Evolutionary conservation across 2,888 invertebrate species (phyloP).

Genomic region (Conus canariensis): DNA sequence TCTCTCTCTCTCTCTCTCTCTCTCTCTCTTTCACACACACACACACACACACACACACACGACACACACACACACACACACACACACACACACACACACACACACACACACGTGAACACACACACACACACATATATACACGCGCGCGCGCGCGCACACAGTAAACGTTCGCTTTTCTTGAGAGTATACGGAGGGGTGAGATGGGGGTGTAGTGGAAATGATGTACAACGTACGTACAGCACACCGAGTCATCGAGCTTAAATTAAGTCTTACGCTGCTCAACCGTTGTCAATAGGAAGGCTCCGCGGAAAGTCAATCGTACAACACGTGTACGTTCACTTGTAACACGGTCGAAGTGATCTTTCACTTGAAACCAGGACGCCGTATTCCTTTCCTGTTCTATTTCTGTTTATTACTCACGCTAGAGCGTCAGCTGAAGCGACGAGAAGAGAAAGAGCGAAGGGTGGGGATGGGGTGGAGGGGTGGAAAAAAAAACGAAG

Average conservation of each 20-base stretch:
- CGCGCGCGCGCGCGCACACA: background rate
- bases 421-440: background rate
- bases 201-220: too few species aligned
- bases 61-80: background rate
- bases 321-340: background rate
- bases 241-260: too few species aligned
- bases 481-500: background rate
- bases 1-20: background rate
- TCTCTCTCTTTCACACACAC: background rate
- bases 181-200: too few species aligned
- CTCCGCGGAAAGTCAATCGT: background rate
- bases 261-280: too few species aligned
- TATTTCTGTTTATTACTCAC: constrained; percentile 17
- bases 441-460: background rate
- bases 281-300: too few species aligned
- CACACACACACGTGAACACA: background rate
- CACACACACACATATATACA: background rate
- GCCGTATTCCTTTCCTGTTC: background rate
- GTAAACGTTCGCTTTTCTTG: background rate
- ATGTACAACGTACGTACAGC: too few species aligned
- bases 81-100: constrained; percentile 13
- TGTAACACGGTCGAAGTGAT: background rate
- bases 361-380: background rate
- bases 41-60: background rate
- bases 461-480: background rate